These are phyloP conservation scores for Myopa testacea DNA, from an alignment of 2,888 invertebrate species.

Conservation along the genomic window DNA sequence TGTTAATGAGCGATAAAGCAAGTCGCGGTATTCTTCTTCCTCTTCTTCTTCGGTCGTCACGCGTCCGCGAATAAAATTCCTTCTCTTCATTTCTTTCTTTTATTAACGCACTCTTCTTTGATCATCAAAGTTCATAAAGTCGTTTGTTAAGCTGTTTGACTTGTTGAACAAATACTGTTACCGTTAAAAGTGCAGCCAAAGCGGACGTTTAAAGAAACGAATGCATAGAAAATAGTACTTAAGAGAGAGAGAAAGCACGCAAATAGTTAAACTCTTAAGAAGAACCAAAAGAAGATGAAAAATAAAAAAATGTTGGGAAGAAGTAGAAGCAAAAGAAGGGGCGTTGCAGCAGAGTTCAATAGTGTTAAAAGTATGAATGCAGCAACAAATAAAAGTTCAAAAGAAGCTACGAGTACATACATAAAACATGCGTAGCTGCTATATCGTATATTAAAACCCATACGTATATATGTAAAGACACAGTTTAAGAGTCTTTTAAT, in stretches of 20 bases:
- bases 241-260: neutral
- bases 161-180: neutral
- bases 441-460: no score
- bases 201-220: neutral
- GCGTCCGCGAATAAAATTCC: neutral
- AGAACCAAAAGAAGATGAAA: neutral
- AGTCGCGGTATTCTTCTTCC: no score
- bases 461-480: neutral
- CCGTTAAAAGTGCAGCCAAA: neutral
- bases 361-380: neutral
- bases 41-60: neutral
- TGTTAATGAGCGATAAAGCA: no score
- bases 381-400: neutral
- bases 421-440: no score
- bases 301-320: no score
- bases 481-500: neutral
- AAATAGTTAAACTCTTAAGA: neutral
- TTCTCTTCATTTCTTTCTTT: neutral
- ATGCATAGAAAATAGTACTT: neutral
- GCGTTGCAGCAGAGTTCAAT: neutral
- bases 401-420: neutral
- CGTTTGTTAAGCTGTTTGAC: neutral
- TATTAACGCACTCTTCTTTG: neutral
- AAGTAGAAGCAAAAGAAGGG: neutral
- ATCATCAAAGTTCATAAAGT: neutral